These are phyloP conservation scores for Acanthiza pusilla DNA, from an alignment of 2,797 vertebrate species.

Conservation along the genomic window DNA sequence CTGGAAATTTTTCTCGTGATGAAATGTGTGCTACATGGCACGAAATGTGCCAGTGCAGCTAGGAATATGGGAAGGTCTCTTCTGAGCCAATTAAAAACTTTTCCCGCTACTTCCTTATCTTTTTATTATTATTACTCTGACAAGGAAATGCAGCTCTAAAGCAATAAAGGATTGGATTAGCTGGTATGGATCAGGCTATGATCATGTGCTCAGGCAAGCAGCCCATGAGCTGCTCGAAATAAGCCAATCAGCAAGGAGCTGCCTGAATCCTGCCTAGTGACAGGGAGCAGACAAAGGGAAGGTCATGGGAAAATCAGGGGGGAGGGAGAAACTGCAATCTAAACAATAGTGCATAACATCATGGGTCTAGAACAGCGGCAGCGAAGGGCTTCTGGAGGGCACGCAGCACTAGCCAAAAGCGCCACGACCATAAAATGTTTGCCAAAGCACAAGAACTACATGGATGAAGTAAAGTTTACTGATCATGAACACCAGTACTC, in stretches of 20 bases:
- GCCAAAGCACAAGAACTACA: not conserved
- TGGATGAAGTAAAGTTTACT: not conserved
- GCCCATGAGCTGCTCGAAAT: slow-evolving; percentile 38
- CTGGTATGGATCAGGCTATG: slow-evolving; percentile 41
- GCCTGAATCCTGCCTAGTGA: slow-evolving; percentile 73
- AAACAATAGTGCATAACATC: not conserved
- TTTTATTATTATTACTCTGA: not conserved
- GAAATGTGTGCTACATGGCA: not conserved
- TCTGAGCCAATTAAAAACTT: not conserved
- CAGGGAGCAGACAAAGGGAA: slow-evolving; percentile 60
- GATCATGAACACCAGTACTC: not conserved
- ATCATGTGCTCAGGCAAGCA: slow-evolving; percentile 46
- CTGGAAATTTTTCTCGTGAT: not conserved
- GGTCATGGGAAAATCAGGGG: slow-evolving; percentile 15
- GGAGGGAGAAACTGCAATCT: not conserved
- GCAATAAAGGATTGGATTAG: slow-evolving; percentile 30
- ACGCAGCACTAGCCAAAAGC: not conserved
- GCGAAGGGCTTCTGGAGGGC: not conserved
- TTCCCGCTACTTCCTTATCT: not conserved
- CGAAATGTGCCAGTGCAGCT: not conserved
- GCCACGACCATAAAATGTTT: not conserved
- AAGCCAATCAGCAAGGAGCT: slow-evolving; percentile 68
- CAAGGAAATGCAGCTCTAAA: slow-evolving; percentile 7
- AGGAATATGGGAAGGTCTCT: not conserved
- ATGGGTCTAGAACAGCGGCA: slow-evolving; percentile 59